Evolutionary conservation across 1,140 invertebrate genomes (phyloP).

Genomic region (Cylas formicarius): DNA sequence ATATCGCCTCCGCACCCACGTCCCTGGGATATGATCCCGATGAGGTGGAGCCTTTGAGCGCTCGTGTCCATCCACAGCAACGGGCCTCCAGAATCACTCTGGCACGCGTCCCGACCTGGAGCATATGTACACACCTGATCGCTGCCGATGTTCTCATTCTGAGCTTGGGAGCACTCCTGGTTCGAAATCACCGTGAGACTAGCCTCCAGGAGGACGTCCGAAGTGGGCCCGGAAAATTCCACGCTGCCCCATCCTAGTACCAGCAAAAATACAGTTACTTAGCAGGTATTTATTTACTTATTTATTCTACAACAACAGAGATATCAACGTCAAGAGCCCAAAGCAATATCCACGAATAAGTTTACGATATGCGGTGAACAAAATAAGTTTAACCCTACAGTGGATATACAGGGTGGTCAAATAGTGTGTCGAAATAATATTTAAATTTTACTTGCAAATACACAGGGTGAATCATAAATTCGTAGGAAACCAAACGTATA

Average conservation of each 20-base stretch:
- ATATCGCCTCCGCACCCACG: constrained; percentile 42
- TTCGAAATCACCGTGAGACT: constrained; percentile 51
- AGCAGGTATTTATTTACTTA: too few relatives aligned
- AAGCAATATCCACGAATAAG: too few relatives aligned
- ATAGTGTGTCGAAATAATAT: too few relatives aligned
- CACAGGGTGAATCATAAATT: too few relatives aligned
- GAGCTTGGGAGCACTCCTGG: constrained; percentile 41
- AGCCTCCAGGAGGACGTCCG: constrained; percentile 52
- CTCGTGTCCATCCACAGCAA: too few relatives aligned
- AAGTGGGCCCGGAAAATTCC: constrained; percentile 48
- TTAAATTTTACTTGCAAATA: too few relatives aligned
- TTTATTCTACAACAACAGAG: too few relatives aligned
- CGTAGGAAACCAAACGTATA: too few relatives aligned
- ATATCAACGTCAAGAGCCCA: too few relatives aligned
- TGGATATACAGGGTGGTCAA: too few relatives aligned
- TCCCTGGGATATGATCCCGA: constrained; percentile 55
- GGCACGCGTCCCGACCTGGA: constrained; percentile 56
- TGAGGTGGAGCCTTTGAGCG: constrained; percentile 39
- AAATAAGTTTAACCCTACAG: too few relatives aligned
- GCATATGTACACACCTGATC: constrained; percentile 62
- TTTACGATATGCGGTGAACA: too few relatives aligned
- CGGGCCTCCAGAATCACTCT: constrained; percentile 67
- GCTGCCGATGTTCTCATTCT: constrained; percentile 14
- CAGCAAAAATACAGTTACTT: constrained; percentile 10
- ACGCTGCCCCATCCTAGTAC: constrained; percentile 60